Percentiles rank a stretch among this genome's conserved stretches.
phyloP scores from a whole-genome alignment of 2,888 invertebrate species.

The Acrobasis consociella region DNA sequence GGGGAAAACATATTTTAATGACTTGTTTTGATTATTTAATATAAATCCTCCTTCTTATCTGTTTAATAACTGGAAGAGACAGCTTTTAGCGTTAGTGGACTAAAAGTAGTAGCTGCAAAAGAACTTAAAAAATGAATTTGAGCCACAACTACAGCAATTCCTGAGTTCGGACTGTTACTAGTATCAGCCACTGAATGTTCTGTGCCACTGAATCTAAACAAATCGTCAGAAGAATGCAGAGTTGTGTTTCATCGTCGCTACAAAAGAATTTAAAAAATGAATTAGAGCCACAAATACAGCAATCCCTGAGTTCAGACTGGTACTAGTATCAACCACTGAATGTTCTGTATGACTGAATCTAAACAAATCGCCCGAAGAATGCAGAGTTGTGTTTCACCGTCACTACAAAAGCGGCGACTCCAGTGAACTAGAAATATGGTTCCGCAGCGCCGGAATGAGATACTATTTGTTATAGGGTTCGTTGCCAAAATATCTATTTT shows the following conservation, averaged over 20 bases:
- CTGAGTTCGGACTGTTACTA: too few relatives aligned
- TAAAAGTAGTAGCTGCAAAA: too few relatives aligned
- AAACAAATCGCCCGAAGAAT: conserved; percentile 15
- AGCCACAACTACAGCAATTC: too few relatives aligned
- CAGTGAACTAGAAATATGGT: conserved; percentile 48
- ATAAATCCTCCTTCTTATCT: too few relatives aligned
- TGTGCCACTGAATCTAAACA: conserved; percentile 15
- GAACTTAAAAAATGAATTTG: too few relatives aligned
- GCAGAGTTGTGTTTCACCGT: conserved; percentile 15
- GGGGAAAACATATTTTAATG: too few relatives aligned
- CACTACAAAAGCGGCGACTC: conserved; percentile 38
- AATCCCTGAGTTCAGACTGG: not conserved
- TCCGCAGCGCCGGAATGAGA: conserved; percentile 27
- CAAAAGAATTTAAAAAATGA: too few relatives aligned
- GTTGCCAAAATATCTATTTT: conserved; percentile 25
- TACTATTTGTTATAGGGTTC: conserved; percentile 34
- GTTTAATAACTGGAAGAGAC: too few relatives aligned
- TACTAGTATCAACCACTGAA: not conserved
- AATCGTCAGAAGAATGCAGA: conserved; percentile 4
- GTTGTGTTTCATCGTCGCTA: conserved; percentile 29
- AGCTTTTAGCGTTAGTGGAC: too few relatives aligned
- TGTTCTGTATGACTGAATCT: conserved; percentile 1
- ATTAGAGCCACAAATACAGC: not conserved
- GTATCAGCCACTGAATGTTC: not conserved
- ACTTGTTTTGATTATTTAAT: too few relatives aligned